A percentile compares a stretch with the other conserved stretches of the same genome.
These are phyloP conservation scores for Pyrrhosoma nymphula DNA, from an alignment of 2,888 invertebrate genomes.

Conservation along the genomic window DNA sequence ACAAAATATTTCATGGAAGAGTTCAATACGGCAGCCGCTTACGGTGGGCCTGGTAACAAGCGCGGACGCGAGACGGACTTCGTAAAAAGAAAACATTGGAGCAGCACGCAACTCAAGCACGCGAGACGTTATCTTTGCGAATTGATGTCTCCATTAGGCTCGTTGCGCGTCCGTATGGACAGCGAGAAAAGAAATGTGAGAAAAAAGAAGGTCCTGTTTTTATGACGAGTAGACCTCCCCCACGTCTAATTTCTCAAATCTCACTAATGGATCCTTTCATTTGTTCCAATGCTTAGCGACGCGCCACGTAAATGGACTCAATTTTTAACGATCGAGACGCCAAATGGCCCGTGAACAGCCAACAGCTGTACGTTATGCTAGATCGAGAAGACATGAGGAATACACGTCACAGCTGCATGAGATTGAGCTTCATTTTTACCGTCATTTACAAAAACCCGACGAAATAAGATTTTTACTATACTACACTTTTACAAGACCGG, in stretches of 20 bases:
- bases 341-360: background rate
- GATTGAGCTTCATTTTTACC: no score
- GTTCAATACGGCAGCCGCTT: background rate
- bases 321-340: background rate
- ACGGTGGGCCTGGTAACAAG: background rate
- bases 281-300: background rate
- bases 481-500: no score
- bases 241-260: background rate
- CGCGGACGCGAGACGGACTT: background rate
- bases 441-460: no score
- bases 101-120: background rate
- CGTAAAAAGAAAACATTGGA: background rate
- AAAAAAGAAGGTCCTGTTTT: background rate
- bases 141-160: slow-evolving; percentile 6
- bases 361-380: background rate
- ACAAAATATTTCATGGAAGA: background rate
- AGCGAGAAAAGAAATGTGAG: background rate
- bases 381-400: background rate
- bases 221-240: background rate
- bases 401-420: background rate
- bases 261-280: background rate
- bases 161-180: background rate
- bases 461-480: no score
- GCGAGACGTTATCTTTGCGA: background rate
- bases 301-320: background rate